Base-by-base conservation (phyloP, 64 coral and sea anemone species). In the Acropora yongei region DNA sequence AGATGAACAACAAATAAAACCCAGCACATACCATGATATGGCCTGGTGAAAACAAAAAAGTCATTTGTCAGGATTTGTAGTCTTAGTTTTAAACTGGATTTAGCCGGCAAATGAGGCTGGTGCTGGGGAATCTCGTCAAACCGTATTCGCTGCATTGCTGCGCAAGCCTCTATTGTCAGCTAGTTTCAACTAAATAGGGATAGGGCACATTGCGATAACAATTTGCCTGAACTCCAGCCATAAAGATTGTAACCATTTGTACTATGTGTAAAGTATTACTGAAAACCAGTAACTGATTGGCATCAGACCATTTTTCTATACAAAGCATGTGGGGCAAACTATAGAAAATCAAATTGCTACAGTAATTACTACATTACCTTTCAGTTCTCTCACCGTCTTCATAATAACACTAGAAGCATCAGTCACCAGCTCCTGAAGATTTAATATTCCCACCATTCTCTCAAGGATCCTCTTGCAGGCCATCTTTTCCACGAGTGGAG, bases 401-500 rank as follows among this genome's bases (percentile, higher is more conserved):
- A 88, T 88, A 42, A 88, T 76, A 14, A 75, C 53, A 43, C 69
- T 57, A 12, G 74, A 88, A 12, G 86, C 69, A 90, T 92, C 90
- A 79, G 82, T 92, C 2, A 83, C 73, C 6, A 92, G 17, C 45
- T 92, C 82, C 17, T 53, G 51, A 67, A 87, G 76, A 44, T 86
- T 71, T 61, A 92, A 18, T 65, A 78, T 53, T 14, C 50, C 47
- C 82, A 80, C 47, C n/a, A 87, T 19, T 67, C 84, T 87, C 60
- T 88, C 91, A 44, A 93, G 75, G 39, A 93, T 58, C 49, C 81
- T 87, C 44, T 76, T 80, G 75, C 78, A 76, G 0, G 57, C 91
- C 47, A 93, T 80, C 60, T 84, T 93, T 77, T 93, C 91, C 91
- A 93, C 84, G 17, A 72, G 77, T 8, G 91, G 80, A 41, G 61